These are phyloP conservation scores for Helarctos malayanus DNA, from an alignment of 2,797 vertebrate genomes.

Conservation along the genomic window DNA sequence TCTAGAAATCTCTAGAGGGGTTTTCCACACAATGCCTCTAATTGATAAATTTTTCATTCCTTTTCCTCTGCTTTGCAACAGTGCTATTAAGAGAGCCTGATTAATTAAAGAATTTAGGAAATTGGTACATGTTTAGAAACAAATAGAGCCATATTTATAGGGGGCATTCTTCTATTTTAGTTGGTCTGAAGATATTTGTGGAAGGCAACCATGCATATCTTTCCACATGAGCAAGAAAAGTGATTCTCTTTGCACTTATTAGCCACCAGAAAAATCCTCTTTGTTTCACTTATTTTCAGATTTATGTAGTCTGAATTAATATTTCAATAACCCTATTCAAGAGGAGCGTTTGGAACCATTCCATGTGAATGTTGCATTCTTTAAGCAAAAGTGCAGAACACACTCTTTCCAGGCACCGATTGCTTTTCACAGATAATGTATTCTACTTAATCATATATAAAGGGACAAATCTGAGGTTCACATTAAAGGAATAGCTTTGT, in stretches of 20 bases:
- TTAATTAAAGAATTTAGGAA: slow-evolving; percentile 75
- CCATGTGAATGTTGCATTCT: slow-evolving; percentile 41
- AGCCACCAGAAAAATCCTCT: slow-evolving; percentile 67
- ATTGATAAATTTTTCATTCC: slow-evolving; percentile 81
- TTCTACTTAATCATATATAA: slow-evolving; percentile 12
- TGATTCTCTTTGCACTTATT: slow-evolving; percentile 66
- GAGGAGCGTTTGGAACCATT: slow-evolving; percentile 57
- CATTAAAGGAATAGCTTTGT: background rate
- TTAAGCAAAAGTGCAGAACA: slow-evolving; percentile 46
- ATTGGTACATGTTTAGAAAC: slow-evolving; percentile 60
- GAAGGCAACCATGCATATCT: slow-evolving; percentile 37
- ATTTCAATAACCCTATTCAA: slow-evolving; percentile 67
- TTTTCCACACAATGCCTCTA: slow-evolving; percentile 67
- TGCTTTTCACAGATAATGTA: slow-evolving; percentile 18
- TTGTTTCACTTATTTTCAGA: slow-evolving; percentile 70
- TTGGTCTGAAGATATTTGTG: slow-evolving; percentile 6
- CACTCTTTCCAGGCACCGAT: background rate
- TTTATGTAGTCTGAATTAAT: slow-evolving; percentile 64
- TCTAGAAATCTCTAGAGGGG: slow-evolving; percentile 47
- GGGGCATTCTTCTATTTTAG: slow-evolving; percentile 58
- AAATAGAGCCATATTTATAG: slow-evolving; percentile 64
- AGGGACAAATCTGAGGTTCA: background rate
- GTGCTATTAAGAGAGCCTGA: slow-evolving; percentile 65
- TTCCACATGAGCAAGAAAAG: slow-evolving; percentile 70
- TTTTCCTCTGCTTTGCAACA: slow-evolving; percentile 57